Evolutionary conservation across 2,797 vertebrate genomes (phyloP).

Genomic region (Gallinago nigripennis): DNA sequence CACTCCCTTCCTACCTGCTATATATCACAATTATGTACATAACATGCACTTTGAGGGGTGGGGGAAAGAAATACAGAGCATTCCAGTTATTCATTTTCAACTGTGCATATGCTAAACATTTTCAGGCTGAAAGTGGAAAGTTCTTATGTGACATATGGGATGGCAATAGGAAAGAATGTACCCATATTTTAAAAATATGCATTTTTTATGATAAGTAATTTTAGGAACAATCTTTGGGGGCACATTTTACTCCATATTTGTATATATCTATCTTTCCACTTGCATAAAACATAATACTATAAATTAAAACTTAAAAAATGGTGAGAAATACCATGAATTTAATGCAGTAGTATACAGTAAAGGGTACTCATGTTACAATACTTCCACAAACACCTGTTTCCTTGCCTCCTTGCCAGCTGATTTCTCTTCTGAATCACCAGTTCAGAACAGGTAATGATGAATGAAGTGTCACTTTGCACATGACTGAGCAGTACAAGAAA

Average conservation of each 20-base stretch:
- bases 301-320: not conserved
- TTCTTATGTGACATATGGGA: not conserved
- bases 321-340: not conserved
- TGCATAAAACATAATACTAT: not conserved
- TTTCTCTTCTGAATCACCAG: not conserved
- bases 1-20: not conserved
- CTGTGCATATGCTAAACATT: not conserved
- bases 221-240: not conserved
- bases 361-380: not conserved
- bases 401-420: not conserved
- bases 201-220: not conserved
- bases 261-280: not conserved
- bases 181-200: not conserved
- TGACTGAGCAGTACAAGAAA: not conserved
- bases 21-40: not conserved
- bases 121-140: not conserved
- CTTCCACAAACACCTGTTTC: not conserved
- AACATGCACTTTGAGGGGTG: not conserved
- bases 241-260: not conserved
- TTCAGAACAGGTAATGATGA: not conserved
- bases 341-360: not conserved
- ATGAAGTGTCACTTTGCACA: not conserved
- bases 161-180: not conserved
- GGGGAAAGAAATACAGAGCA: not conserved
- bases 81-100: not conserved